Base-by-base conservation (phyloP, 1,140 invertebrate species). In the Vanessa atalanta region DNA sequence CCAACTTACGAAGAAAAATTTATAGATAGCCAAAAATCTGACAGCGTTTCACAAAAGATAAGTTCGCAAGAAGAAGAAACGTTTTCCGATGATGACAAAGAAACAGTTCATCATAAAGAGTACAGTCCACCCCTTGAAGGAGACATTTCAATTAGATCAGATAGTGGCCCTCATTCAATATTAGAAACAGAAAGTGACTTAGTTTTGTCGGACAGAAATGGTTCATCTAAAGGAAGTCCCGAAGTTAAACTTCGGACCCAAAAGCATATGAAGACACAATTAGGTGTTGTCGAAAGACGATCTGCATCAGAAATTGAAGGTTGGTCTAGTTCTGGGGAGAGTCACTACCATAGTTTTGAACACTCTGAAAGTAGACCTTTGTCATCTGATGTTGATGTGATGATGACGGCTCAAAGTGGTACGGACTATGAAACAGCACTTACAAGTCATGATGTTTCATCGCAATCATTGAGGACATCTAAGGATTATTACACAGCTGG, bases 371-470 rank as follows among this genome's bases (percentile, higher is more conserved):
- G 97, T 89, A 94, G 97, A 82, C 97, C 97, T 1, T 95, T 96
- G 70, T 98, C 97, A 3, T 97, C 97, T 0, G 97, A 98, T 88
- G 91, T 98, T n/a, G 97, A 98, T 83, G 95, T 95, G 8, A 88
- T 96, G 82, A 86, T 95, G 84, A 93, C 94, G 72, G 93, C 94
- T 68, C 85, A 94, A 87, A 93, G 96, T 79, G 95, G 95, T 5
- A 97, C 97, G 5, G 98, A 98, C 84, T 98, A 98, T 88, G 97
- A 98, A 85, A 98, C 97, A 9, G 97, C 97, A 23, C 85, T 96
- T 51, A 96, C 95, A 76, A 97, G 96, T 13, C 94, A 97, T 78
- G 96, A 97, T 73, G 89, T 95, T 51, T 97, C 96, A 14, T 95
- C 95, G 7, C 94, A 94, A 71, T 96, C 96, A 5, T 90, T 95